Base-by-base conservation (phyloP, 2,888 invertebrate species). In the Callinectes sapidus region DNA sequence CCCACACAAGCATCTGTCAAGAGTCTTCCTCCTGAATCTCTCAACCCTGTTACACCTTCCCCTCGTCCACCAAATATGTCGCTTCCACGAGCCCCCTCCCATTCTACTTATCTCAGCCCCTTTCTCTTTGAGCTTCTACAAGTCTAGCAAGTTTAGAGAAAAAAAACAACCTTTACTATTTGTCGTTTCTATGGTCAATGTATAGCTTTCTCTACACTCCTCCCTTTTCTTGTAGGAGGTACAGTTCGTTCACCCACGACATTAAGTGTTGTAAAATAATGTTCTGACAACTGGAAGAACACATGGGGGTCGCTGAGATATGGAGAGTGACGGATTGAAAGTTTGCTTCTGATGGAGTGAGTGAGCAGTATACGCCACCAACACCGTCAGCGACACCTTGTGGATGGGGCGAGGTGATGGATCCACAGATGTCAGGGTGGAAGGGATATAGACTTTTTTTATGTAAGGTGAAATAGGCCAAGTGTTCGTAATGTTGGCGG, bases 51-150 rank as follows among this genome's bases (percentile, higher is more conserved):
- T 81, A 71, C 71, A n/a, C 35, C 81, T 35, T 81, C 32, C 81
- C 81, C 81, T 81, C 81, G 32, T 35, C 81, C 18, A 81, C 81
- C 81, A 81, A 81, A 35, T 32, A 77, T 77, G 71, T 35, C 81
- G 16, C 32, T 28, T 81, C 81, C 35, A 32, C 35, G 16, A 81
- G n/a, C 81, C 81, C 32, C 35, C 35, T 32, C 2, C 14, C 35
- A 81, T 35, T 35, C 28, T 81, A 1, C 81, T 8, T 48, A 48
- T 35, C 16, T 81, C n/a, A 35, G 13, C 32, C 16, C 35, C 81
- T 81, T 18, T 81, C 32, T 1, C 81, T 35, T 16, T 16, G 35
- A 35, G 32, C 35, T 3, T 18, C 18, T 81, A 35, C 81, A 81
- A 14, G 35, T 28, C 16, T 81, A 35, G 28, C 28, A 10, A 28